Evolutionary conservation across 2,888 invertebrate genomes (phyloP).

Genomic region (Plagodis pulveraria): DNA sequence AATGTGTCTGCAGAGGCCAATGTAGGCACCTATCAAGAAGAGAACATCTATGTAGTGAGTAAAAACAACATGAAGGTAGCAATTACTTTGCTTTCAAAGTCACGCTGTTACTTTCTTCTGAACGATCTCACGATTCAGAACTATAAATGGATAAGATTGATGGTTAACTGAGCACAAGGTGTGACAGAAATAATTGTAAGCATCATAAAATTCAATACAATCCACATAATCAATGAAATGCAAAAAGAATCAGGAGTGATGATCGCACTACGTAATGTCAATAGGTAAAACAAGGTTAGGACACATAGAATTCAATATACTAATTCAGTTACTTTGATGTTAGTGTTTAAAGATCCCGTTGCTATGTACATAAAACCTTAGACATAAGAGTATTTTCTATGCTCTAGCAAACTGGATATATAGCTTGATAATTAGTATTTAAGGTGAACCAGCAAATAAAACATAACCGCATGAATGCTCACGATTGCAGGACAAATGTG

Average conservation of each 20-base stretch:
- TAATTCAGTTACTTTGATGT: no score
- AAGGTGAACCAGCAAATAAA: no score
- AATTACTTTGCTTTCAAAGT: slow-evolving; percentile 64
- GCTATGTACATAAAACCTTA: no score
- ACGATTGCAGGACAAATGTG: slow-evolving; percentile 15
- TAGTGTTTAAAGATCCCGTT: no score
- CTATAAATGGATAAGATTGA: slow-evolving; percentile 35
- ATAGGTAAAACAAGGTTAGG: no score
- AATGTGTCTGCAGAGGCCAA: slow-evolving; percentile 23
- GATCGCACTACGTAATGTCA: no score
- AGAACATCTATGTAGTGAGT: slow-evolving; percentile 19
- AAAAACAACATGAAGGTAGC: slow-evolving; percentile 46
- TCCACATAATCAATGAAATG: not conserved
- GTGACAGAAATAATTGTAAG: slow-evolving; percentile 22
- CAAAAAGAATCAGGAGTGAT: no score
- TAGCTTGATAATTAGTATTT: no score
- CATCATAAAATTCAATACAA: slow-evolving; percentile 12
- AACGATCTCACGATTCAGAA: slow-evolving; percentile 44
- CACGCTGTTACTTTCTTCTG: slow-evolving; percentile 50
- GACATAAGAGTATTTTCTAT: no score
- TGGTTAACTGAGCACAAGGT: slow-evolving; percentile 17
- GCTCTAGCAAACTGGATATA: no score
- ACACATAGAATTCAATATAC: no score
- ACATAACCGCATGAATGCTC: no score
- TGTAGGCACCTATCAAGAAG: slow-evolving; percentile 20